Base-by-base conservation (phyloP, 2,888 invertebrate genomes). In the Microctonus hyperodae region DNA sequence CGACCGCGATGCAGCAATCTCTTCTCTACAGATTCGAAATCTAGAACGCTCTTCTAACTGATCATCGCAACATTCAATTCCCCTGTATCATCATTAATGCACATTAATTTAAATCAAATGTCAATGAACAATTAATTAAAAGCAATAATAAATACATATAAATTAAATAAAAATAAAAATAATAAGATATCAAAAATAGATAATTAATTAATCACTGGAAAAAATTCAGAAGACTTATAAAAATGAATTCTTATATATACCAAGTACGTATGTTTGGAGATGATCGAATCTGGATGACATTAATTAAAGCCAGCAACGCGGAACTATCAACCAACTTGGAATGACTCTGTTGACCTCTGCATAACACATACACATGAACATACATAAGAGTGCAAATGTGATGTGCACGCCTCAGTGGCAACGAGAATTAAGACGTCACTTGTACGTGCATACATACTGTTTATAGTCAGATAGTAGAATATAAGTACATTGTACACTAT, bases 1-100 rank as follows among this genome's bases (percentile, higher is more conserved):
- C 81, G 78, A 74, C 70, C 70, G 69, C 72, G 71, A 72, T 66
- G 66, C 70, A 66, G 68, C 68, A 69, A 69, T 65, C 64, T 65
- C 67, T 67, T 65, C 62, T 44, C 44, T 44, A 44, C 16, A 16
- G 16, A 44, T 63, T 65, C 69, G 59, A 69, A 72, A 73, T 70
- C 69, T 73, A 68, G 70, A 73, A 71, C 72, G 65, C 20, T 44
- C 4, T 44, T 44, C 44, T 4, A 44, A 44, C 44, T 20, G 44
- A 44, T 44, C 31, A 68, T 57, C 63, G n/a, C n/a, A 69, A 67
- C 70, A 67, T 73, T 66, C 68, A 70, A 71, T 73, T 68, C 63
- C 56, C 28, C 7, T 55, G 16, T 7, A 44, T 51, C 60, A 44
- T 40, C 53, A 33, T 56, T 2, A 23, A 1, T 28, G 4, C 13